These are phyloP conservation scores for Malaclemys terrapin DNA, from an alignment of 2,113 vertebrate genomes.

Conservation along the genomic window DNA sequence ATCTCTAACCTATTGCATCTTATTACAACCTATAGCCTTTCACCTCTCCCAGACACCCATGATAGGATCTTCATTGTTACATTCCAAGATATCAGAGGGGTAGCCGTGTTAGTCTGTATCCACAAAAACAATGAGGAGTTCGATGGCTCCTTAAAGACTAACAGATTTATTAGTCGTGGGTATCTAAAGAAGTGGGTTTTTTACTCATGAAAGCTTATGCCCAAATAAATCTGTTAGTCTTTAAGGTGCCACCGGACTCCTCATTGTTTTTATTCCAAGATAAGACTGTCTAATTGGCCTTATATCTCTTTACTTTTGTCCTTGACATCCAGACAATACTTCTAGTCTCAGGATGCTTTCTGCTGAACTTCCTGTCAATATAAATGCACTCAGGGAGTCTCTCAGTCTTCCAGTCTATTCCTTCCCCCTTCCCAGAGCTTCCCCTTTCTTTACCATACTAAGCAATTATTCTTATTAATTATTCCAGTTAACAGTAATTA, in stretches of 20 bases:
- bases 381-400: conserved; percentile 79
- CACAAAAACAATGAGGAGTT: too few relatives aligned
- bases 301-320: conserved; percentile 80
- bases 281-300: conserved; percentile 56
- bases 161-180: too few relatives aligned
- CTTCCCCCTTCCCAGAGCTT: conserved; percentile 83
- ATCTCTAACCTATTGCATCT: not conserved
- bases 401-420: conserved; percentile 77
- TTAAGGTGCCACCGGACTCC: too few relatives aligned
- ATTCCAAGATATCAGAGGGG: not conserved
- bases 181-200: too few relatives aligned
- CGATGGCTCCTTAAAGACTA: too few relatives aligned
- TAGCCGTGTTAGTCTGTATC: too few relatives aligned
- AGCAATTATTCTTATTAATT: conserved; percentile 90
- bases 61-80: conserved; percentile 12
- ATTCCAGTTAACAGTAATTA: conserved; percentile 87
- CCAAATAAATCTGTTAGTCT: too few relatives aligned
- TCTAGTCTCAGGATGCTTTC: conserved; percentile 80
- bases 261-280: conserved; percentile 47
- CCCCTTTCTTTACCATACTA: conserved; percentile 79
- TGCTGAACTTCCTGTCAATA: conserved; percentile 83
- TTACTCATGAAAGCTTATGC: too few relatives aligned
- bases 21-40: conserved; percentile 43
- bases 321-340: conserved; percentile 80
- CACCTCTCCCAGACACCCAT: conserved; percentile 10